phyloP scores from a whole-genome alignment of 2,113 vertebrate genomes.

The Castor canadensis region DNA sequence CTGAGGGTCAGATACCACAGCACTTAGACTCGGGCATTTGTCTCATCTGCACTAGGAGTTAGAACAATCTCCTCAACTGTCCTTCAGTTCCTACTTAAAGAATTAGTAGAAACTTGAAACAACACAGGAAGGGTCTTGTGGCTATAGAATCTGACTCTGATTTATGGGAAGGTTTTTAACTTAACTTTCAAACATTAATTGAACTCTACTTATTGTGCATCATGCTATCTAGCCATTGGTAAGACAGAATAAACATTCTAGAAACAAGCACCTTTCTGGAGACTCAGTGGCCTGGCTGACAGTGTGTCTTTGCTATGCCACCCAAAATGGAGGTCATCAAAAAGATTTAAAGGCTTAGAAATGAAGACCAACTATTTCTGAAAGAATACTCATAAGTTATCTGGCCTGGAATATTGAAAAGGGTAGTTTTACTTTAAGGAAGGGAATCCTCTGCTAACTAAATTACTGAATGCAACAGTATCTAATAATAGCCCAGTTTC shows the following conservation, averaged over 20 bases:
- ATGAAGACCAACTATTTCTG: conserved; percentile 14
- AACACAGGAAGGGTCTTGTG: not conserved
- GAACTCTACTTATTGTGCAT: not conserved
- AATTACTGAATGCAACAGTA: conserved; percentile 41
- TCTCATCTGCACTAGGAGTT: not conserved
- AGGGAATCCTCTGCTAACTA: conserved; percentile 1
- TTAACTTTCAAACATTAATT: not conserved
- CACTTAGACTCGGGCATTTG: not conserved
- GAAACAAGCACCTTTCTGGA: not conserved
- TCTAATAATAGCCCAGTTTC: conserved; percentile 39
- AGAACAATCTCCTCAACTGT: not conserved
- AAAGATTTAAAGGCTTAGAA: not conserved
- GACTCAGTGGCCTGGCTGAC: not conserved
- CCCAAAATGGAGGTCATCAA: not conserved
- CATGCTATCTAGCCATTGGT: not conserved
- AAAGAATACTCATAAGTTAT: not conserved
- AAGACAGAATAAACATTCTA: conserved; percentile 12
- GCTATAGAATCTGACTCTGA: not conserved
- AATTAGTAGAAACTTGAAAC: not conserved
- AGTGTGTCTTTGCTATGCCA: not conserved
- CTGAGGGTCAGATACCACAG: not conserved
- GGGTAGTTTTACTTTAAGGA: conserved; percentile 18
- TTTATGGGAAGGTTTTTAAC: not conserved
- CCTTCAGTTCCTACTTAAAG: not conserved
- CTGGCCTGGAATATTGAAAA: not conserved